phyloP scores from a whole-genome alignment of 2,888 invertebrate species.

The Agriopis leucophaearia region DNA sequence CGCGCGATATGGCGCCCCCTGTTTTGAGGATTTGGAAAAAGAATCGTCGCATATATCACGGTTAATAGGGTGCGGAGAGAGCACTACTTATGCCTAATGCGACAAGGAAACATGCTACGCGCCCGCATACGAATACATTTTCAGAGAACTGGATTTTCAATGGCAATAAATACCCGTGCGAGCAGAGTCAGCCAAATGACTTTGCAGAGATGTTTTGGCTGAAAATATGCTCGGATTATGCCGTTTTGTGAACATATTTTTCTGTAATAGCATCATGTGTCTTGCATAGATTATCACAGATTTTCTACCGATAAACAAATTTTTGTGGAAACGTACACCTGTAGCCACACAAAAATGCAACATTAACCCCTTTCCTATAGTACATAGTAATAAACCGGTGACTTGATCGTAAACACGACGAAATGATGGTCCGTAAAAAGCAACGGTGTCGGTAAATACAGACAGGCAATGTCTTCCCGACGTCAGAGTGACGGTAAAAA shows the following conservation, averaged over 20 bases:
- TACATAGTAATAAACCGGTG: constrained; percentile 78
- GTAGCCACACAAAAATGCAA: constrained; percentile 68
- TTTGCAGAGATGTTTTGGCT: constrained; percentile 44
- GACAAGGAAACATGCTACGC: constrained; percentile 83
- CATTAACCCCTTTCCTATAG: constrained; percentile 76
- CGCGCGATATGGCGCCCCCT: constrained; percentile 77
- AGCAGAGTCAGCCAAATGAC: constrained; percentile 56
- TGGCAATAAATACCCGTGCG: constrained; percentile 78
- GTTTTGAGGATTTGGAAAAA: constrained; percentile 81
- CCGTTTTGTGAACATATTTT: constrained; percentile 33
- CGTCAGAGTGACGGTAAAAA: constrained; percentile 62
- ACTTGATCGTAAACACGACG: constrained; percentile 74
- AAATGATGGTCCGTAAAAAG: constrained; percentile 78
- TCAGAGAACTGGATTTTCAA: constrained; percentile 76
- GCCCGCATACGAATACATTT: constrained; percentile 77
- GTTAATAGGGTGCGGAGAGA: constrained; percentile 86
- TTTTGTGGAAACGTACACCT: constrained; percentile 51
- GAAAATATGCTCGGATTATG: constrained; percentile 61
- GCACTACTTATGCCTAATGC: constrained; percentile 86
- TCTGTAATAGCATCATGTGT: constrained; percentile 1
- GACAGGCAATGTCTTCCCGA: constrained; percentile 75
- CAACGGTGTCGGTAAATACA: constrained; percentile 80
- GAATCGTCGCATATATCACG: constrained; percentile 85
- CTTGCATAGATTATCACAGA: background rate
- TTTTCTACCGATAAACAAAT: constrained; percentile 17